These are phyloP conservation scores for Cebus imitator DNA, from an alignment of 2,113 vertebrate species.

Conservation along the genomic window DNA sequence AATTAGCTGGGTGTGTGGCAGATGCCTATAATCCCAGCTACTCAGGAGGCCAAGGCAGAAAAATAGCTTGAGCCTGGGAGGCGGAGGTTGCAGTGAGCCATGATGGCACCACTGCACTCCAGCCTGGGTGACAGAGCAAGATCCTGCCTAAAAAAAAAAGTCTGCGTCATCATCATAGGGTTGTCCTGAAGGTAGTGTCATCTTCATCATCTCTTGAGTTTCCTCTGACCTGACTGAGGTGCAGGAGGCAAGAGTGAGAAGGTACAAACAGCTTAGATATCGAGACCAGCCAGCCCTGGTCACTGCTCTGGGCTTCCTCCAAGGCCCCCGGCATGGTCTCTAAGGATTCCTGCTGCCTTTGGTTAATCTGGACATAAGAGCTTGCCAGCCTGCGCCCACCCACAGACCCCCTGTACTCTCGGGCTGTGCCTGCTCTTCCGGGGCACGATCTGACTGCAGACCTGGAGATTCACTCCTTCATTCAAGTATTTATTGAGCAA, in stretches of 20 bases:
- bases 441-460: too few relatives aligned
- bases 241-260: neutral
- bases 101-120: too few relatives aligned
- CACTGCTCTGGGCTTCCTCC: neutral
- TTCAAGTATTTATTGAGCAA: too few relatives aligned
- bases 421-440: neutral
- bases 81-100: too few relatives aligned
- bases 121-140: too few relatives aligned
- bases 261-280: neutral
- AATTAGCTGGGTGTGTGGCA: too few relatives aligned
- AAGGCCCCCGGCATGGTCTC: too few relatives aligned
- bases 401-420: accelerated
- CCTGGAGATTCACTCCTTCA: neutral
- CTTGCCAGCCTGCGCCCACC: neutral
- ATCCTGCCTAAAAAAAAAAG: too few relatives aligned
- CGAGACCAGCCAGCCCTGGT: neutral
- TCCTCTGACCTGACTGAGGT: neutral
- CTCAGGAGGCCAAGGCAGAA: too few relatives aligned
- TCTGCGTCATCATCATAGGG: accelerated
- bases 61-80: too few relatives aligned
- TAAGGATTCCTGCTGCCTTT: accelerated
- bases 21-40: too few relatives aligned
- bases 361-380: too few relatives aligned
- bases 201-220: neutral
- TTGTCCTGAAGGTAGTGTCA: neutral